Percentiles rank a stretch among this genome's conserved stretches.
Conservation (phyloP, 2,888 invertebrate species). For the Atrina japonica region DNA sequence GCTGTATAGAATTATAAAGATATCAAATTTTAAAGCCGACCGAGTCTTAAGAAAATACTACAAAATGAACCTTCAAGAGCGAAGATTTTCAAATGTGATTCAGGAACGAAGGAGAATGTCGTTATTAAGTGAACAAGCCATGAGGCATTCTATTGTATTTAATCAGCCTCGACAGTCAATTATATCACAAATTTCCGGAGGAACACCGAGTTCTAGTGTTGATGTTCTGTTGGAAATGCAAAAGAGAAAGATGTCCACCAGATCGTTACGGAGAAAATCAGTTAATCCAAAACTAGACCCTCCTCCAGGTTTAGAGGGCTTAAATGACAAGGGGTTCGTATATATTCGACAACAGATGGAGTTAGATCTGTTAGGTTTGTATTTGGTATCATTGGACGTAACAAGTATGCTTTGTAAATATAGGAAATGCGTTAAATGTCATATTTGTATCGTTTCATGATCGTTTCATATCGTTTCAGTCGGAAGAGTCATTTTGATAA, state of each 20-base stretch:
- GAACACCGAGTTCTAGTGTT: constrained; percentile 15
- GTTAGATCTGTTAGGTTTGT: constrained; percentile 52
- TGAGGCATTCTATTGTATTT: constrained; percentile 18
- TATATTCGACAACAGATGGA: constrained; percentile 61
- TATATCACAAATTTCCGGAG: constrained; percentile 22
- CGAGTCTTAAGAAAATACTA: background rate
- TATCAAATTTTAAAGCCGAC: too few relatives aligned
- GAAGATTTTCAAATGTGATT: constrained; percentile 13
- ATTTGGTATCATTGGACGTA: background rate
- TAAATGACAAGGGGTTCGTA: constrained; percentile 48
- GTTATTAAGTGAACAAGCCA: constrained; percentile 15
- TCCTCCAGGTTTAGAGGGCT: constrained; percentile 56
- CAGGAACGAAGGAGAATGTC: constrained; percentile 19
- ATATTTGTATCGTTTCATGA: too few relatives aligned
- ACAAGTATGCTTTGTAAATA: too few relatives aligned
- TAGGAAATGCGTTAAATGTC: too few relatives aligned
- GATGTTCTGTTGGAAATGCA: constrained; percentile 41
- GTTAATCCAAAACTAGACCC: constrained; percentile 55
- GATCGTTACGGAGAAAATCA: constrained; percentile 46
- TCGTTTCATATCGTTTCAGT: too few relatives aligned
- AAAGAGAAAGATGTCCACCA: constrained; percentile 16
- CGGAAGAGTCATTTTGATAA: too few relatives aligned
- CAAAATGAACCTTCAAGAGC: constrained; percentile 16
- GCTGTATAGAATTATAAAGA: too few relatives aligned
- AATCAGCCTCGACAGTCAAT: constrained; percentile 24